Evolutionary conservation across 2,888 invertebrate species (phyloP), one percentile per base, ranked within the genome.

Genomic region (Therioaphis trifolii): DNA sequence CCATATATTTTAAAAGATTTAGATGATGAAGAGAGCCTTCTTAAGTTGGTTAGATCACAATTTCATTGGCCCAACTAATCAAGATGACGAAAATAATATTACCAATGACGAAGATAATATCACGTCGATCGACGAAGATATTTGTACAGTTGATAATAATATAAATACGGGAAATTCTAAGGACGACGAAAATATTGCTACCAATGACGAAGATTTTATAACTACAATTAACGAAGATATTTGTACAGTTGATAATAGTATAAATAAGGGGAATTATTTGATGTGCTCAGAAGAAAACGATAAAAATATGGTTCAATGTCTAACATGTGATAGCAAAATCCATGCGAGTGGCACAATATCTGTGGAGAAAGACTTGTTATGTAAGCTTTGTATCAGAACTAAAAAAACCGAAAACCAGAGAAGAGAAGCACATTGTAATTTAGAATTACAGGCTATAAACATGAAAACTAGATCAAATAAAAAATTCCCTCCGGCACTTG

Each of bases 401-500:
- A 46, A 46, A 46, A 46, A 9, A 46, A 46, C 46, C 7, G 46
- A 46, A 46, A 46, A 46, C 46, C 46, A 46, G 46, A 11, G 46
- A 46, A 46, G 14, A 46, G 46, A 46, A 46, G 11, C 46, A 46
- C 46, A 46, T 14, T 46, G 11, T 46, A 46, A 46, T 46, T 7
- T 46, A 7, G 46, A 46, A 46, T 46, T 46, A 46, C 46, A 46
- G 46, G 46, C 46, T 46, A 46, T 46, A 46, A 2, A 46, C 9
- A 46, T 46, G 46, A 46, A 63, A n/a, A 63, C 29, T 63, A 63
- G 3, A 7, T 63, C 63, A 29, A 63, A 29, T 68, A 55, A 82
- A 82, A 52, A 63, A 35, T 80, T 80, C 40, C 63, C 80, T 24
- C 82, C 35, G 15, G 55, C 66, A 21, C 21, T 61, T 46, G 71